A percentile compares a stretch with the other conserved stretches of the same genome.
Conservation (phyloP, 2,797 vertebrate genomes). For the Enteromius radiatus region DNA sequence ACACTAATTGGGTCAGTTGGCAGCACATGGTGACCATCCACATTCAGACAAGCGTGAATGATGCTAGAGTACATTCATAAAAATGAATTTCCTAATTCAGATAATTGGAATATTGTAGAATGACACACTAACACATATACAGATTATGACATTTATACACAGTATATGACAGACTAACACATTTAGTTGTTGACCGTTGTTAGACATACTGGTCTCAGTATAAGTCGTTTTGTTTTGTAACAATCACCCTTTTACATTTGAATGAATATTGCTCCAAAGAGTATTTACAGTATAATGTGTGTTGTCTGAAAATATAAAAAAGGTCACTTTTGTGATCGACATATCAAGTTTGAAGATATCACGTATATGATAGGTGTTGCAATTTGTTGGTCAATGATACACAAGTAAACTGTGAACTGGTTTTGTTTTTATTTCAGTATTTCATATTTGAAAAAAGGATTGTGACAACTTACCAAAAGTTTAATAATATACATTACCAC, state of each 20-base stretch:
- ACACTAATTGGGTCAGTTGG: slow-evolving; percentile 59
- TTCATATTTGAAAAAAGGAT: not conserved
- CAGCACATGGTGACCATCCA: slow-evolving; percentile 56
- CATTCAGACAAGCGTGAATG: slow-evolving; percentile 54
- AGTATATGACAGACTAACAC: not conserved
- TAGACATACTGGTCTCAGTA: not conserved
- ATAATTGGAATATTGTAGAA: slow-evolving; percentile 10
- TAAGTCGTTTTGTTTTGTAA: too few relatives aligned
- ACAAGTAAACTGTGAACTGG: too few relatives aligned
- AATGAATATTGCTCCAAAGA: not conserved
- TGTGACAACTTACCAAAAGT: not conserved
- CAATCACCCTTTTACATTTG: not conserved
- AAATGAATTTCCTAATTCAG: slow-evolving; percentile 7
- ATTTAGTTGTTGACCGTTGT: not conserved
- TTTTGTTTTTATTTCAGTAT: not conserved
- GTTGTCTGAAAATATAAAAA: not conserved
- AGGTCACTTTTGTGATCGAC: not conserved
- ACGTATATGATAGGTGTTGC: not conserved
- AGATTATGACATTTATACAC: not conserved
- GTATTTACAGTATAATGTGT: not conserved
- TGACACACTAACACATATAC: not conserved
- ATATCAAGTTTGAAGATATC: not conserved
- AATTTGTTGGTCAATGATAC: not conserved
- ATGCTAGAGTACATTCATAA: slow-evolving; percentile 22
- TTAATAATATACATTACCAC: not conserved